phyloP scores from a whole-genome alignment of 2,113 vertebrate genomes.

The Pseudorhombus dupliciocellatus region DNA sequence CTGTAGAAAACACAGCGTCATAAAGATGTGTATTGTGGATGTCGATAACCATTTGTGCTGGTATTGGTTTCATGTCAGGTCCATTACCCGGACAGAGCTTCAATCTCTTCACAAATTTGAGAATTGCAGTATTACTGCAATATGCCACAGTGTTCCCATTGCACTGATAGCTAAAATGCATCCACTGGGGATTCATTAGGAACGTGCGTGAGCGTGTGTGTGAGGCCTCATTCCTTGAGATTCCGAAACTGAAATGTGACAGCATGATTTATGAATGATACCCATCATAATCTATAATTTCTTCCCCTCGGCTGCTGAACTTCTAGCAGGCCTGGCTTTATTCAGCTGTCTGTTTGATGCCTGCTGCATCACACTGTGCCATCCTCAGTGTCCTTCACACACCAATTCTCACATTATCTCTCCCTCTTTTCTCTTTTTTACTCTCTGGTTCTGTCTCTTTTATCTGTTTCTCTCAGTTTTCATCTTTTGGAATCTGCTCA shows the following conservation, averaged over 20 bases:
- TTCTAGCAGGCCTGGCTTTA: constrained; percentile 28
- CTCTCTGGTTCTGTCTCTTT: constrained; percentile 11
- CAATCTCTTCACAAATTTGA: constrained; percentile 46
- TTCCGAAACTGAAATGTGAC: constrained; percentile 49
- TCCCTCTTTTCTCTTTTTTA: constrained; percentile 20
- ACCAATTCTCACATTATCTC: constrained; percentile 51
- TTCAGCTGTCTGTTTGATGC: constrained; percentile 51
- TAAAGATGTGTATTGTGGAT: constrained; percentile 40
- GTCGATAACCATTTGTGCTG: constrained; percentile 47
- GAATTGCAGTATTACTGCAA: constrained; percentile 40
- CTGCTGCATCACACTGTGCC: constrained; percentile 40
- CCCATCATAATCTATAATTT: constrained; percentile 62
- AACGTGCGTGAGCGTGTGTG: neutral
- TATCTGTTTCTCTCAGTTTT: constrained; percentile 31
- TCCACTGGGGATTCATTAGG: constrained; percentile 22
- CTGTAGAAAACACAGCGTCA: constrained; percentile 4
- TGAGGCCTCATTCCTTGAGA: constrained; percentile 14
- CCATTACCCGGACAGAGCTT: constrained; percentile 28
- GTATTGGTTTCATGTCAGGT: constrained; percentile 47
- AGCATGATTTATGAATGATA: constrained; percentile 67
- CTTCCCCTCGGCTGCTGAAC: constrained; percentile 40
- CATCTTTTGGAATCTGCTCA: constrained; percentile 13
- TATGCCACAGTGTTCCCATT: constrained; percentile 37
- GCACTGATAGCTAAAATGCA: constrained; percentile 35
- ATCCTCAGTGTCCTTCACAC: constrained; percentile 62